Percentiles rank a stretch among this genome's conserved stretches.
phyloP scores from a whole-genome alignment of 2,113 vertebrate species.

The Synchiropus splendidus region DNA sequence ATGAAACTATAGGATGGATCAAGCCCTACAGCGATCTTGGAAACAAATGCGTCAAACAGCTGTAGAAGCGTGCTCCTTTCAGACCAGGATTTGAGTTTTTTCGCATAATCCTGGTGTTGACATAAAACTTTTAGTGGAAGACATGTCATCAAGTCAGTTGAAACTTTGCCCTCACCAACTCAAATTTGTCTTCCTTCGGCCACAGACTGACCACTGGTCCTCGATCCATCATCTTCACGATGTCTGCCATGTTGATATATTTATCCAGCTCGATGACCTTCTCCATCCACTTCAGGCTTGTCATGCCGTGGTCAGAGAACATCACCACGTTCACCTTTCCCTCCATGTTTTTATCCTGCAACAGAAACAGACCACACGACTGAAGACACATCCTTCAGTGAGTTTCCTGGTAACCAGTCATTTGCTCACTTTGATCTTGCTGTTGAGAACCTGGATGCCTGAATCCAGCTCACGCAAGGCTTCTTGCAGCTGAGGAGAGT shows the following conservation, averaged over 20 bases:
- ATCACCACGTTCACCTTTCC: conserved; percentile 77
- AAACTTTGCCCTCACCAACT: conserved; percentile 58
- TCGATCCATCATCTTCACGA: conserved; percentile 81
- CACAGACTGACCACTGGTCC: conserved; percentile 88
- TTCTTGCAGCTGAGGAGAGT: conserved; percentile 66
- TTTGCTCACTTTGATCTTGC: conserved; percentile 74
- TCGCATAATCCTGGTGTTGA: too few species aligned
- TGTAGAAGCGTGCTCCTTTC: too few species aligned
- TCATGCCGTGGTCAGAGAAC: conserved; percentile 96
- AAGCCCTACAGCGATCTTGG: too few species aligned
- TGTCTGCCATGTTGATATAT: conserved; percentile 72
- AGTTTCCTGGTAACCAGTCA: too few species aligned
- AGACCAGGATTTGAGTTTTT: too few species aligned
- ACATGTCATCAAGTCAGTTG: background rate
- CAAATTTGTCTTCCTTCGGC: conserved; percentile 66
- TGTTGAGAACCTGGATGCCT: conserved; percentile 71
- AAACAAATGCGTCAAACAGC: too few species aligned
- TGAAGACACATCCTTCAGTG: too few species aligned
- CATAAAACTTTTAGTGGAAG: too few species aligned
- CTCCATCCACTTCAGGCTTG: conserved; percentile 81
- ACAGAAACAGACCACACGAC: background rate
- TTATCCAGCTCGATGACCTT: conserved; percentile 83
- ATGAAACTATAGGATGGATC: too few species aligned
- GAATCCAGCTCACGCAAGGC: conserved; percentile 74
- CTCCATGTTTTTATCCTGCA: conserved; percentile 73